These are phyloP conservation scores for Blastobasis adustella DNA, from an alignment of 2,888 invertebrate species.

Conservation along the genomic window DNA sequence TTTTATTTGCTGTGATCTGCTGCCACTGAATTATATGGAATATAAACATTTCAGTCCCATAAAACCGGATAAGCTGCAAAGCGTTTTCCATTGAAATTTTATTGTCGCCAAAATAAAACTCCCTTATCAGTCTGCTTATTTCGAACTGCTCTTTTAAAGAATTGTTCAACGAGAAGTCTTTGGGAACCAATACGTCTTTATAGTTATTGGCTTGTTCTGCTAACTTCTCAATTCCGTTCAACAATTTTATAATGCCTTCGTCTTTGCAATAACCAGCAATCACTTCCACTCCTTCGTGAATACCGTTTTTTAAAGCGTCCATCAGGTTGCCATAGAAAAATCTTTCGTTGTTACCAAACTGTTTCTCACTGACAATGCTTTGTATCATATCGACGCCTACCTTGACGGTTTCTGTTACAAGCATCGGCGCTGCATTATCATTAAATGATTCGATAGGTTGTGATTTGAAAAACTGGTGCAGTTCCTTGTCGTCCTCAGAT, in stretches of 20 bases:
- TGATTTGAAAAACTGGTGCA: conserved; percentile 39
- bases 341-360: conserved; percentile 35
- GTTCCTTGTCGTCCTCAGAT: conserved; percentile 37
- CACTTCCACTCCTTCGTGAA: conserved; percentile 73
- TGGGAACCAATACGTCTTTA: conserved; percentile 37
- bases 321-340: conserved; percentile 35
- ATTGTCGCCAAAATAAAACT: conserved; percentile 33
- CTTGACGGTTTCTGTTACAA: conserved; percentile 19
- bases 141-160: conserved; percentile 29
- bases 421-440: conserved; percentile 19
- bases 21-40: conserved; percentile 25
- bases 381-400: conserved; percentile 23
- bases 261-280: conserved; percentile 81
- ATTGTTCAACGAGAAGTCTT: conserved; percentile 24
- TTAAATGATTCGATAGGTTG: conserved; percentile 32
- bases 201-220: conserved; percentile 27
- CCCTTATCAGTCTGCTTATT: conserved; percentile 29
- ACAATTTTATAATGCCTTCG: conserved; percentile 70
- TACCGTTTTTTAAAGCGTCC: conserved; percentile 56
- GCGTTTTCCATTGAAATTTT: conserved; percentile 22
- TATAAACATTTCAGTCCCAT: conserved; percentile 26
- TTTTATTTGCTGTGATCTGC: conserved; percentile 23
- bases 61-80: conserved; percentile 7
- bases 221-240: conserved; percentile 14
- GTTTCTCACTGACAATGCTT: conserved; percentile 31